Percentiles rank a stretch among this genome's conserved stretches.
phyloP scores from a whole-genome alignment of 2,888 invertebrate species.

The Lepas anatifera region DNA sequence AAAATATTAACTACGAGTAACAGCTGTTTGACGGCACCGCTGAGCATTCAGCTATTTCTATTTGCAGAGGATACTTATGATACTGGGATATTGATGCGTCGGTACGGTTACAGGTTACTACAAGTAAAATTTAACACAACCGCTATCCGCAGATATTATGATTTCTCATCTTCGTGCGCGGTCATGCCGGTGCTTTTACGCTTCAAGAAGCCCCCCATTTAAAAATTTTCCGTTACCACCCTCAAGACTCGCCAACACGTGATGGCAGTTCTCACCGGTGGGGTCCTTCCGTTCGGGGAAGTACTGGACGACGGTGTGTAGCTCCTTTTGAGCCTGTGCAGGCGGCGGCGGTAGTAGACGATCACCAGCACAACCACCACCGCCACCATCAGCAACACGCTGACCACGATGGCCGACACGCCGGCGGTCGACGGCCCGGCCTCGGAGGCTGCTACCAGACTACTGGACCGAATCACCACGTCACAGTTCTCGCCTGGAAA shows the following conservation, averaged over 20 bases:
- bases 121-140: too few species aligned
- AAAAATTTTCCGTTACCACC: too few species aligned
- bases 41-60: too few species aligned
- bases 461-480: not conserved
- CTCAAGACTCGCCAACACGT: not conserved
- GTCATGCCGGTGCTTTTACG: too few species aligned
- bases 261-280: not conserved
- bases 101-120: too few species aligned
- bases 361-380: constrained; percentile 12
- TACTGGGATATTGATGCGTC: too few species aligned
- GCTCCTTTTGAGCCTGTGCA: constrained; percentile 20
- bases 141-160: too few species aligned
- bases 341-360: constrained; percentile 14
- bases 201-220: too few species aligned
- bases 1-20: too few species aligned
- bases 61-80: too few species aligned
- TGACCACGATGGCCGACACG: constrained; percentile 12
- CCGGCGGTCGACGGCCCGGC: not conserved
- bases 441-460: not conserved
- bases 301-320: constrained; percentile 15
- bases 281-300: not conserved
- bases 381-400: constrained; percentile 8
- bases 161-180: too few species aligned
- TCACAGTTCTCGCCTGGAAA: not conserved
- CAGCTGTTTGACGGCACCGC: too few species aligned